Conservation (phyloP, 1,140 invertebrate species). For the Drosophila elegans region DNA sequence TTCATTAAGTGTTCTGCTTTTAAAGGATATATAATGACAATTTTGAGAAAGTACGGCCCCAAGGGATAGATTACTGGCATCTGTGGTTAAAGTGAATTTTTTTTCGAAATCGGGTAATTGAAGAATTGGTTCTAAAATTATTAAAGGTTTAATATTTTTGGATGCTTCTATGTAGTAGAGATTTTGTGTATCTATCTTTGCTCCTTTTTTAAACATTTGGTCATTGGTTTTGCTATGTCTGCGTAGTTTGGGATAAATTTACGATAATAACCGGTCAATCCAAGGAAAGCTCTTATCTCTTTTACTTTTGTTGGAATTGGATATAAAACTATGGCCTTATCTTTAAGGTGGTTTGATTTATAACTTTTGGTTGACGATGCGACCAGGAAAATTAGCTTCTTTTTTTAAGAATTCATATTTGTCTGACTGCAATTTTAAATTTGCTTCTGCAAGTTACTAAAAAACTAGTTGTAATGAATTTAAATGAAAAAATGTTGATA, state of each 20-base stretch:
- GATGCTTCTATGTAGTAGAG: neutral
- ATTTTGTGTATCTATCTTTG: constrained; percentile 2
- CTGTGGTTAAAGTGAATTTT: neutral
- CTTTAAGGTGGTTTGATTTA: constrained; percentile 4
- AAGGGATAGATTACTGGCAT: constrained; percentile 2
- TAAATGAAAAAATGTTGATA: constrained; percentile 5
- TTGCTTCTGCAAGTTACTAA: constrained; percentile 2
- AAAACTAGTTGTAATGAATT: constrained; percentile 10
- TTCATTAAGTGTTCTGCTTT: constrained; percentile 12
- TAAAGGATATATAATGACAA: constrained; percentile 1
- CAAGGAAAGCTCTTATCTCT: constrained; percentile 9
- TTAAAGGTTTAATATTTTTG: constrained; percentile 3
- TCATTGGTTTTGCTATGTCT: constrained; percentile 4
- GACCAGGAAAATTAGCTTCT: constrained; percentile 5
- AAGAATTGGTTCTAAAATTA: neutral
- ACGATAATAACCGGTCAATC: constrained; percentile 9
- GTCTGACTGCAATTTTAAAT: constrained; percentile 8
- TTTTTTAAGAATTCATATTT: constrained; percentile 12
- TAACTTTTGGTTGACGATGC: neutral
- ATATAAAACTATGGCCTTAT: constrained; percentile 8
- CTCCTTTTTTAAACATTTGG: constrained; percentile 5
- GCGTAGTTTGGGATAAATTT: constrained; percentile 8
- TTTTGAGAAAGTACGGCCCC: constrained; percentile 1
- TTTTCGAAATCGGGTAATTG: neutral
- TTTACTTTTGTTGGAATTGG: constrained; percentile 11